Base-by-base conservation (phyloP, 2,888 invertebrate species). In the Reticulitermes lucifugus region DNA sequence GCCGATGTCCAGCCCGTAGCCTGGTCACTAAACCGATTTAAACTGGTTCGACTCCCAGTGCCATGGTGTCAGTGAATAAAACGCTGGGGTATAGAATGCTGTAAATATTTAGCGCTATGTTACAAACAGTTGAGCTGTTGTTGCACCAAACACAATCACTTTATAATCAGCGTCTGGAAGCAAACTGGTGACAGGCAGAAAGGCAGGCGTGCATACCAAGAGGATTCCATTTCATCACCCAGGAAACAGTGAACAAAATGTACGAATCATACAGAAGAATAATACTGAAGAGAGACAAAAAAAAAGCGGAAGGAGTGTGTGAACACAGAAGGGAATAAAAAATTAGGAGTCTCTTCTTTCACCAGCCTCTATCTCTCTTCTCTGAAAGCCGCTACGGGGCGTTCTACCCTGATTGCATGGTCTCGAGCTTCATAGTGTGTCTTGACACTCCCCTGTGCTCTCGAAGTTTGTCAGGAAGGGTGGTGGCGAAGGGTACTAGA, bases 271-370 rank as follows among this genome's bases (percentile, higher is more conserved):
- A 77, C 10, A 46, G 43, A 25, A 14, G n/a, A 12, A 77, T 77
- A 51, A 77, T 77, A 73, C 73, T 41, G 35, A 21, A 73, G 73
- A 7, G 21, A 41, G 12, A 73, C 6, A 21, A 12, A 7, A 41
- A 41, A 73, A n/a, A 46, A 7, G n/a, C 75, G 75, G 75, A 75
- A 43, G 35, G 18, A 22, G 43, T 35, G 77, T 77, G 51, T 21
- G 77, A 77, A 46, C 77, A 43, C 41, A 77, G 77, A 51, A 14
- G 77, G 41, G 77, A 77, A 77, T 77, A 77, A 77, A 77, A 77
- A 77, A 77, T 77, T 77, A 77, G 77, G 51, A 46, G 77, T 51
- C 18, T 77, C 77, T n/a, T 77, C n/a, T 46, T 77, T 41, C 21
- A 25, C 41, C 6, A 35, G 18, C 41, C 41, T 35, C 35, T 35